These are phyloP conservation scores for Hirtodrosophila histrioides DNA, from an alignment of 2,888 invertebrate genomes.

Conservation along the genomic window DNA sequence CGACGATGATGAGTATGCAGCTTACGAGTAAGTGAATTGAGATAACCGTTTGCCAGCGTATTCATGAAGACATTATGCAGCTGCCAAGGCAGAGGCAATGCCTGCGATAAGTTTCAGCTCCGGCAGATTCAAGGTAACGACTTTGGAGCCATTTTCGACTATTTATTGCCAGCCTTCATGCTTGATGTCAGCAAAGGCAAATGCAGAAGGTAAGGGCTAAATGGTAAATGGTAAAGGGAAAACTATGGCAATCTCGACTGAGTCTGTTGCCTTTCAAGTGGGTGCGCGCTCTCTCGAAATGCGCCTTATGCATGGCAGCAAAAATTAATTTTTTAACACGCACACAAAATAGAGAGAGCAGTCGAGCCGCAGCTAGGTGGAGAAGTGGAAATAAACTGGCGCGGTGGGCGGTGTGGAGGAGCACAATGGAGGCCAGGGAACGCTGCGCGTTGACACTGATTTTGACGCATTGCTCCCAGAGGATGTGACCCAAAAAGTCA, in stretches of 20 bases:
- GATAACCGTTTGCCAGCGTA: slow-evolving; percentile 67
- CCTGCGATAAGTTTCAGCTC: slow-evolving; percentile 62
- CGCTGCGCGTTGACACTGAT: slow-evolving; percentile 82
- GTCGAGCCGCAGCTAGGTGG: not conserved
- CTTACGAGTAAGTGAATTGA: slow-evolving; percentile 36
- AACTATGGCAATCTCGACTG: slow-evolving; percentile 69
- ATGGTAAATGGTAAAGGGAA: slow-evolving; percentile 5
- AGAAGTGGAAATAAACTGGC: not conserved
- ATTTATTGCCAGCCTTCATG: slow-evolving; percentile 72
- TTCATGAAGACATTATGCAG: slow-evolving; percentile 53
- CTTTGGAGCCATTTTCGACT: slow-evolving; percentile 56
- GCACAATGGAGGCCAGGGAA: slow-evolving; percentile 20
- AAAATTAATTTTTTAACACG: slow-evolving; percentile 79
- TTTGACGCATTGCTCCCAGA: slow-evolving; percentile 82
- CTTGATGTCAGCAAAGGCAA: slow-evolving; percentile 28
- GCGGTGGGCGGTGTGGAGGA: not conserved
- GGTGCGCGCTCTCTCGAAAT: slow-evolving; percentile 8
- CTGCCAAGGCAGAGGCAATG: slow-evolving; percentile 19
- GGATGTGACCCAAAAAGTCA: slow-evolving; percentile 82
- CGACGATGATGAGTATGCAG: slow-evolving; percentile 20
- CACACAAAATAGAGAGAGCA: slow-evolving; percentile 39
- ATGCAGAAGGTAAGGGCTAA: not conserved
- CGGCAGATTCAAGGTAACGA: slow-evolving; percentile 73
- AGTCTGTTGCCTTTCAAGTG: slow-evolving; percentile 8
- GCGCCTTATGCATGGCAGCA: slow-evolving; percentile 65